These are phyloP conservation scores for Phrynosoma blainvillii DNA, from an alignment of 2,113 vertebrate genomes.

Conservation along the genomic window DNA sequence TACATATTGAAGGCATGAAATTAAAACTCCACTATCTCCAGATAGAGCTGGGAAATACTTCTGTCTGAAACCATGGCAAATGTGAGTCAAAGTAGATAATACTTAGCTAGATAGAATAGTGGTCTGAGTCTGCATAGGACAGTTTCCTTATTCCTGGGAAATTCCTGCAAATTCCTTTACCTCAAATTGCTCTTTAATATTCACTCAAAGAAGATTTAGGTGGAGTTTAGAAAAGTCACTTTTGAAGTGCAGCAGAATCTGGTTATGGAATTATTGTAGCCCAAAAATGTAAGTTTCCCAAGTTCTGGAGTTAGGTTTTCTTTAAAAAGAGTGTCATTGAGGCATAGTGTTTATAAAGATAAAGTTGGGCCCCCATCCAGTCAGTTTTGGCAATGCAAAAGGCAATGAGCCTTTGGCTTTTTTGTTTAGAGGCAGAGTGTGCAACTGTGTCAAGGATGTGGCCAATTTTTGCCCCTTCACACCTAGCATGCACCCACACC, in stretches of 20 bases:
- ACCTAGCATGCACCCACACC: too few species aligned
- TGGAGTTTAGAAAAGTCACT: too few species aligned
- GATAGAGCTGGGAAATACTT: neutral
- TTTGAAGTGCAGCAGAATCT: too few species aligned
- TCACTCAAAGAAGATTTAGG: neutral
- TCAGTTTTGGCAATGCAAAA: neutral
- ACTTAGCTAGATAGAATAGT: neutral
- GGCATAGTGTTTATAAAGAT: neutral
- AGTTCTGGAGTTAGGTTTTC: neutral
- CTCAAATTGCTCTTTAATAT: neutral
- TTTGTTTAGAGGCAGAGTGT: constrained; percentile 8
- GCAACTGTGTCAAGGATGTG: too few species aligned
- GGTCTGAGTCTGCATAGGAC: too few species aligned
- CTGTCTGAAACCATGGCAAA: neutral
- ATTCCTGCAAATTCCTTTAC: neutral
- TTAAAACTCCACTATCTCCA: neutral
- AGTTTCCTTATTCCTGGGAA: too few species aligned
- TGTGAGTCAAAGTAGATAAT: neutral
- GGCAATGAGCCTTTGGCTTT: neutral
- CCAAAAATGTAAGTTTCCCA: neutral
- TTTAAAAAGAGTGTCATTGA: neutral
- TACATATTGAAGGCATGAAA: neutral
- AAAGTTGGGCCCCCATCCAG: fast-evolving
- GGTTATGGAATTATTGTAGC: too few species aligned
- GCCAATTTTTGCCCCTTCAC: too few species aligned